Evolutionary conservation across 2,113 vertebrate species (phyloP).

Genomic region (Agelaius tricolor): DNA sequence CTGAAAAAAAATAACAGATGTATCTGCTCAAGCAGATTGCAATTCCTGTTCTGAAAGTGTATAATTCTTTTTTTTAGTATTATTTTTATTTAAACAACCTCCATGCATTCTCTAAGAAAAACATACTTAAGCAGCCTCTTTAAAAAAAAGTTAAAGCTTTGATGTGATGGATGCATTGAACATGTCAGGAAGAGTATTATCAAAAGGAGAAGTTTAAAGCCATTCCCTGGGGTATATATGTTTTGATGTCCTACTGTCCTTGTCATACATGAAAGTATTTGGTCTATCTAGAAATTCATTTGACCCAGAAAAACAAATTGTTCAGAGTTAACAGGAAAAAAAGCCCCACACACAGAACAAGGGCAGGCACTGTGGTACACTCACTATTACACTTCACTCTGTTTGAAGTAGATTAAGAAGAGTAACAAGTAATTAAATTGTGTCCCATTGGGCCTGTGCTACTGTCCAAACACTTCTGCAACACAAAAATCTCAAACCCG

Average conservation of each 20-base stretch:
- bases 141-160: constrained; percentile 51
- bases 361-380: neutral
- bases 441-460: neutral
- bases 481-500: neutral
- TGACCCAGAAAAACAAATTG: constrained; percentile 73
- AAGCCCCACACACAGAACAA: constrained; percentile 31
- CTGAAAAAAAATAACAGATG: constrained; percentile 40
- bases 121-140: constrained; percentile 45
- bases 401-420: constrained; percentile 56
- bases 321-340: constrained; percentile 46
- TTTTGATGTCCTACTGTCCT: constrained; percentile 74
- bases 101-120: constrained; percentile 58
- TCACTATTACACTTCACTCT: constrained; percentile 20
- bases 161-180: constrained; percentile 72
- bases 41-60: constrained; percentile 53
- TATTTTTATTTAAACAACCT: constrained; percentile 53
- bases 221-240: constrained; percentile 50
- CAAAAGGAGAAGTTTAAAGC: constrained; percentile 72
- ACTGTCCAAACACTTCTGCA: neutral
- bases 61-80: neutral
- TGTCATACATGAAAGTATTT: constrained; percentile 72
- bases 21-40: constrained; percentile 47
- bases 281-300: constrained; percentile 67
- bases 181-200: constrained; percentile 74
- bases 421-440: constrained; percentile 20